Evolutionary conservation across 37 sponge, comb jelly and placozoan species (phyloP), one percentile per base, ranked within the genome.

Genomic region (Tethya wilhelma): DNA sequence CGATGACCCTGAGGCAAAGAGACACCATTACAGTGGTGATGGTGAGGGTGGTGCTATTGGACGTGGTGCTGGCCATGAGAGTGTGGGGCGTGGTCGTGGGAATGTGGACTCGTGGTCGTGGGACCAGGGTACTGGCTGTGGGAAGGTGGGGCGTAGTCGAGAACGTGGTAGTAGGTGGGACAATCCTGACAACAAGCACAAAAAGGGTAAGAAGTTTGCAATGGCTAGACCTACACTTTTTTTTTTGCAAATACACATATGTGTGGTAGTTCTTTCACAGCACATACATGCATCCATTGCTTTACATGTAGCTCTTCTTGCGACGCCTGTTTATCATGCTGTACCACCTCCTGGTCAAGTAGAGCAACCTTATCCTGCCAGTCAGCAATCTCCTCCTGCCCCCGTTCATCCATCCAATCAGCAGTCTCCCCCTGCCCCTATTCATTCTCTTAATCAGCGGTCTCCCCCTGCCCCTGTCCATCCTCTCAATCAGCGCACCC

Each of bases 281-380:
- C n/a, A n/a, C n/a, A n/a, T n/a, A n/a, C n/a, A n/a, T n/a, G n/a
- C n/a, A n/a, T 30, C 31, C 8, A 4, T 4, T 11, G 17, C 31
- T 5, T 34, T 5, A 2, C 33, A 20, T 20, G 8, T 19, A 65
- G 25, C 33, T 6, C 66, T 65, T 19, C 66, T n/a, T 37, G 14
- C 6, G 34, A 31, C 33, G 29, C 25, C 39, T 11, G 6, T 4
- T 36, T 72, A 75, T 38, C 25, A 37, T 59, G 63, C 60, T 1
- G 76, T 75, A 1, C 76, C 76, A 2, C 76, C 76, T n/a, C 76
- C 76, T 11, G 62, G 43, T 31, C 63, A 31, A 23, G n/a, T n/a
- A n/a, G n/a, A n/a, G n/a, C n/a, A n/a, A n/a, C n/a, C n/a, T 64
- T 14, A 17, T 17, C 62, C 25, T 22, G 5, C 62, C 25, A 23